These are phyloP conservation scores for Acanthaster planci DNA, from an alignment of 35 echinoderm and acorn worm genomes.

Conservation along the genomic window DNA sequence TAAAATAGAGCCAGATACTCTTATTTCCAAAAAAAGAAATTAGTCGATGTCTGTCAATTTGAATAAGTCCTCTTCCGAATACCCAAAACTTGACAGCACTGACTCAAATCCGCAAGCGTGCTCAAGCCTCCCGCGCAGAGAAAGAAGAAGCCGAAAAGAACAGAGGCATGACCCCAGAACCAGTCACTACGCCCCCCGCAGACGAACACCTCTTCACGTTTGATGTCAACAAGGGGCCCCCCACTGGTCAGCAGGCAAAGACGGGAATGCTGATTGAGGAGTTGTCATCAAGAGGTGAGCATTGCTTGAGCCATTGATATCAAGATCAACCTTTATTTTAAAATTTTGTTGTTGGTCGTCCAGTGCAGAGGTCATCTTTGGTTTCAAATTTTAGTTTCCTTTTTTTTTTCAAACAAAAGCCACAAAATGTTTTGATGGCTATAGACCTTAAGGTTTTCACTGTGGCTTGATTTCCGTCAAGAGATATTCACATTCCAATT, in stretches of 20 bases:
- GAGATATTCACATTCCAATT: background rate
- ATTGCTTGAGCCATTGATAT: too few species aligned
- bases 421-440: too few species aligned
- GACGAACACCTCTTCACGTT: constrained; percentile 80
- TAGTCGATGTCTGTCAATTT: too few species aligned
- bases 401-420: too few species aligned
- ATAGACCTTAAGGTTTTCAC: too few species aligned
- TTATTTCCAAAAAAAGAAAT: too few species aligned
- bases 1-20: too few species aligned
- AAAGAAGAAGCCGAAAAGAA: constrained; percentile 25
- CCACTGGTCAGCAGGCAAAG: constrained; percentile 12
- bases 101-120: constrained; percentile 52
- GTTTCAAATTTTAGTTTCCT: too few species aligned
- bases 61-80: too few species aligned
- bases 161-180: background rate
- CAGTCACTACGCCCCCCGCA: constrained; percentile 47
- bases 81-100: constrained; percentile 66
- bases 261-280: background rate
- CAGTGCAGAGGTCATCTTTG: too few species aligned
- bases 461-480: background rate
- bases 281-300: background rate
- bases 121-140: constrained; percentile 56
- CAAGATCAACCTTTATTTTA: background rate
- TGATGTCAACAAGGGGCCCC: constrained; percentile 55
- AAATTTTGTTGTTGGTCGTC: too few species aligned